phyloP scores from a whole-genome alignment of 2,888 invertebrate species.

The Rhodophaea formosa region DNA sequence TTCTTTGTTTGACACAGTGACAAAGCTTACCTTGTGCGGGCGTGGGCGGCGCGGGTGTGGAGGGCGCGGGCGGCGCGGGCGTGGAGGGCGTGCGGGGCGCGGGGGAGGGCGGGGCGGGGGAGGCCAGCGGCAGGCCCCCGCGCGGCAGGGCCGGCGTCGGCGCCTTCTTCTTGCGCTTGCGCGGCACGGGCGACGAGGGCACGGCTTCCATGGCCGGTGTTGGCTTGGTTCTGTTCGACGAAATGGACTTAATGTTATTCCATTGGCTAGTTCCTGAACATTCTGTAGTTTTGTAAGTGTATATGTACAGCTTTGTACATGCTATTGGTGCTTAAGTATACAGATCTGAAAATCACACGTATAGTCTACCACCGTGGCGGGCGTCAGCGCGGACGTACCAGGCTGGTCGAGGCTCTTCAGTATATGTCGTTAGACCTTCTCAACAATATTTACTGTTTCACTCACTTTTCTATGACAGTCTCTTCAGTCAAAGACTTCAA shows the following conservation, averaged over 20 bases:
- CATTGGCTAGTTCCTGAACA: not conserved
- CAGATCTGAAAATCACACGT: no score
- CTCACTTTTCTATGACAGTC: no score
- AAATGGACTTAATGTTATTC: not conserved
- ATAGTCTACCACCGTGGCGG: no score
- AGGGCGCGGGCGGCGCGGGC: constrained; percentile 20
- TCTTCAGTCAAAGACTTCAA: no score
- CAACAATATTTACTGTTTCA: no score
- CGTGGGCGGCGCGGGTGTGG: constrained; percentile 25
- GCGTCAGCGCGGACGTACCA: no score
- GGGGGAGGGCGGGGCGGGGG: constrained; percentile 23
- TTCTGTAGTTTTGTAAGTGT: no score
- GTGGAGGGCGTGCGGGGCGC: constrained; percentile 35
- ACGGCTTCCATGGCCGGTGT: constrained; percentile 32
- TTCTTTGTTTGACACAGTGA: no score
- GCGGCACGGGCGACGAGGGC: constrained; percentile 50
- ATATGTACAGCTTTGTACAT: no score
- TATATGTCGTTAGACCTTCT: no score
- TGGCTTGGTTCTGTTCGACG: constrained; percentile 30
- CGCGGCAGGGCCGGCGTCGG: constrained; percentile 27
- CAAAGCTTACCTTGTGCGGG: constrained; percentile 24
- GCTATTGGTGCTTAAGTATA: no score
- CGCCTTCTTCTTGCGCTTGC: constrained; percentile 56
- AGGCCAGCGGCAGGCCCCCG: constrained; percentile 25
- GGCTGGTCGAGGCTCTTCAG: no score